Evolutionary conservation across 2,888 invertebrate genomes (phyloP), one percentile per base, ranked within the genome.

Genomic region (Eubasilissa splendida): DNA sequence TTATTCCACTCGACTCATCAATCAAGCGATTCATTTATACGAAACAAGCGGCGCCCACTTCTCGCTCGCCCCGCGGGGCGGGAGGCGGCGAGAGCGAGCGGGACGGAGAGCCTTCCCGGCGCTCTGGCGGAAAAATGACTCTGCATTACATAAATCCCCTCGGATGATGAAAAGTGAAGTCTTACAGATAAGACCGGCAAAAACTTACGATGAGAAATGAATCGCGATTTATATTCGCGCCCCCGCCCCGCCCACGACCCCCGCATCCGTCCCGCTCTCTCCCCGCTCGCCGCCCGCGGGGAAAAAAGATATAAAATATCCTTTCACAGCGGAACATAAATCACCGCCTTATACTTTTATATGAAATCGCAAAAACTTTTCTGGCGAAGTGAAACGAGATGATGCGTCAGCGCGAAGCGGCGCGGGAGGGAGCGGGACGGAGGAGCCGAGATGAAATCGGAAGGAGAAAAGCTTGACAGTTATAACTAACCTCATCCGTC

Each of bases 181-280:
- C 89, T 91, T 90, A 91, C 91, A 90, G 91, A 91, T 91, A 91
- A 91, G 91, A 90, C 90, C 90, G 90, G 90, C 90, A 91, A 91
- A 91, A 91, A 91, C 90, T 91, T 91, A 89, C 91, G 90, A 91
- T 91, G 91, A 91, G 91, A 91, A 91, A 91, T 91, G 91, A 90
- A 88, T 90, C 89, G 90, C 90, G 89, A 91, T 91, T 91, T 90
- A 88, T 91, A 90, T 89, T 83, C 88, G 89, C 87, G 86, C 86
- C 86, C 86, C 85, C 85, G 42, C 87, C 87, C 86, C 86, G 58
- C 73, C 31, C 53, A 75, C 59, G 73, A 59, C 77, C 59, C 70
- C 42, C 86, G 58, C 73, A 12, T 42, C 78, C 59, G 73, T 50
- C 77, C 59, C 70, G 53, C 73, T 77, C 12, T 42, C 50, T 50